A percentile compares a stretch with the other conserved stretches of the same genome.
phyloP scores from a whole-genome alignment of 2,888 invertebrate species.

The Hirtodrosophila alboralis region DNA sequence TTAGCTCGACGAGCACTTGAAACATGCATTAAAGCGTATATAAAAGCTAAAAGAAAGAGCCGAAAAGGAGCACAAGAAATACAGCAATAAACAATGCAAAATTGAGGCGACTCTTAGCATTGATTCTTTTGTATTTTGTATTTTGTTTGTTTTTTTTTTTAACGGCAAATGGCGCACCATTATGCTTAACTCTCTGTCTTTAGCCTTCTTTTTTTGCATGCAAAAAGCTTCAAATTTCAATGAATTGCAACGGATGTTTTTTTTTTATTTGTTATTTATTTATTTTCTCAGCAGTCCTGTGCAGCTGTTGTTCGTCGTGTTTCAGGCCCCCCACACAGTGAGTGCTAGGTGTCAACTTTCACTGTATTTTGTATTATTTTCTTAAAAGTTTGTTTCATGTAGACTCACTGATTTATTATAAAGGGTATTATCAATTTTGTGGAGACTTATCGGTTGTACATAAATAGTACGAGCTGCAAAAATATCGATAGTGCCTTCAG shows the following conservation, averaged over 20 bases:
- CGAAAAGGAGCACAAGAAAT: constrained; percentile 11
- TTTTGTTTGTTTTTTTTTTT: constrained; percentile 20
- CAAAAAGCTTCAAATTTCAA: constrained; percentile 49
- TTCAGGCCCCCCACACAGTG: constrained; percentile 25
- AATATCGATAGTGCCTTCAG: too few species aligned
- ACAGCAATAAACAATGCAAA: constrained; percentile 38
- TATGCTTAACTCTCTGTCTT: constrained; percentile 7
- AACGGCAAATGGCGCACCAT: constrained; percentile 25
- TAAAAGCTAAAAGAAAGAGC: constrained; percentile 19
- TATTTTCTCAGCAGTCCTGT: constrained; percentile 11
- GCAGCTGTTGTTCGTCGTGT: constrained; percentile 26
- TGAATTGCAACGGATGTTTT: constrained; percentile 46
- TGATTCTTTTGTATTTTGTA: constrained; percentile 28
- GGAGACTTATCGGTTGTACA: too few species aligned
- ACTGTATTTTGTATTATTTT: constrained; percentile 9
- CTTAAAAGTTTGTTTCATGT: constrained; percentile 20
- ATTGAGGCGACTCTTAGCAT: constrained; percentile 39
- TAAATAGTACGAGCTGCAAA: too few species aligned
- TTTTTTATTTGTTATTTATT: constrained; percentile 10
- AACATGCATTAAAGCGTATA: constrained; percentile 35
- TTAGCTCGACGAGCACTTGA: constrained; percentile 35
- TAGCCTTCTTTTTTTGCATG: background rate
- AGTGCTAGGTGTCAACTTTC: constrained; percentile 30
- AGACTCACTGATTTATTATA: constrained; percentile 1
- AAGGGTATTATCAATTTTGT: too few species aligned